Evolutionary conservation across 2,113 vertebrate genomes (phyloP), one percentile per base, ranked within the genome.

Genomic region (Prionailurus viverrinus): DNA sequence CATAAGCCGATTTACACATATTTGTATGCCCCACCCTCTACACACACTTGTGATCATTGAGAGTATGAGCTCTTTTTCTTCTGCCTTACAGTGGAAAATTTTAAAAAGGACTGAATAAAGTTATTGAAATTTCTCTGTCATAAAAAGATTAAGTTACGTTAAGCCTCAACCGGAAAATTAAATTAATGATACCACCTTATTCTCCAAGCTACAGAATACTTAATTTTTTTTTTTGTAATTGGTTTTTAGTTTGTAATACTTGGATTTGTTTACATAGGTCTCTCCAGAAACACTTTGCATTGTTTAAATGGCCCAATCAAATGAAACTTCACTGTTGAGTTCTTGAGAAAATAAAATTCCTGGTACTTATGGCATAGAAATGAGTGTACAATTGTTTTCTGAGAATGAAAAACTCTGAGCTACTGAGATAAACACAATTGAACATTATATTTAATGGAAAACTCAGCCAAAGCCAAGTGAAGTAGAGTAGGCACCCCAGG

Each of bases 311-410:
- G 81, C 79, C 33, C 85, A 63, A 91, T 53, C 36, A 45, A 95
- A 96, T 51, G 82, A 25, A 5, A 0, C 41, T 97, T 76, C 74
- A 18, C 66, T 81, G 36, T 92, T 96, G 82, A 63, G 73, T 18
- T 86, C 87, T 95, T 91, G 39, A 86, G 53, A 97, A 97, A 96
- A 98, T 96, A 61, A 97, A 96, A 96, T 48, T 27, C 21, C 15
- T 88, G 82, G 45, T 15, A 71, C 31, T 25, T 89, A 95, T 7
- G 83, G 68, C 85, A 78, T 80, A 55, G 61, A 96, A 82, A 82
- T 96, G 5, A 97, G 95, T 95, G 73, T 89, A 95, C 36, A 82
- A 94, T 33, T 78, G 41, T 55, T 98, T 95, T 39, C 73, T 95
- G 82, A 96, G 27, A 79, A 93, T 88, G 55, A n/a, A 53, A 98